These are phyloP conservation scores for Camelus bactrianus DNA, from an alignment of 2,113 vertebrate species.

Conservation along the genomic window DNA sequence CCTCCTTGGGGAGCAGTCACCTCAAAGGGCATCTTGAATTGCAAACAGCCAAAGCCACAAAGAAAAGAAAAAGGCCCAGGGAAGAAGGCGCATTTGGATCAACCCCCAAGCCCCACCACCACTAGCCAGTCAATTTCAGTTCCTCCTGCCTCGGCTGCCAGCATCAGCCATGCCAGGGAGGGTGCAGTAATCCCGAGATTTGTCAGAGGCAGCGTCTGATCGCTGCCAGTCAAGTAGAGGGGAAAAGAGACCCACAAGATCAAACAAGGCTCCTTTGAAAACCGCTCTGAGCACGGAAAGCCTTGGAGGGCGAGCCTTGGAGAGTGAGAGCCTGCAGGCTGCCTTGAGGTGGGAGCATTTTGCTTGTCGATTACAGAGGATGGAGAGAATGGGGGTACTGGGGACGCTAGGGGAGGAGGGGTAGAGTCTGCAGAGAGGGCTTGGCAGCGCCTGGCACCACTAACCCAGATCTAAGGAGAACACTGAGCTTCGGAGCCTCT, in stretches of 20 bases:
- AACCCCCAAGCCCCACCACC: fast-evolving
- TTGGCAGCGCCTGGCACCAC: neutral
- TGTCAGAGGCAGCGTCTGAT: neutral
- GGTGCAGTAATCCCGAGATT: neutral
- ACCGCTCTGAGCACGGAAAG: fast-evolving
- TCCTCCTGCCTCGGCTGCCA: neutral
- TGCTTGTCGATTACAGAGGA: neutral
- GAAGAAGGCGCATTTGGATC: neutral
- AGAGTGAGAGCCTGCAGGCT: neutral
- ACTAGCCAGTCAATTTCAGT: neutral
- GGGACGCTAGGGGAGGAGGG: neutral
- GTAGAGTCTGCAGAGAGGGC: neutral
- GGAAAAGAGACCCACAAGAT: neutral
- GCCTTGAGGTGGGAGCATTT: neutral
- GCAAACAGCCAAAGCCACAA: neutral
- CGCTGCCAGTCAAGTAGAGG: neutral
- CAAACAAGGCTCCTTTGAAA: conserved; percentile 38
- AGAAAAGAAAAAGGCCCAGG: neutral
- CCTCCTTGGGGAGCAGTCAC: neutral
- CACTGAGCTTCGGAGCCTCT: fast-evolving
- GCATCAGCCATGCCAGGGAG: neutral
- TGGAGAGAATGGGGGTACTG: no score
- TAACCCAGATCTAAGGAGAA: neutral
- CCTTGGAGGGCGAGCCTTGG: fast-evolving
- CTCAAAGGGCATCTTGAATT: neutral